Base-by-base conservation (phyloP, 1,140 invertebrate species). In the Helicorthomorpha holstii region DNA sequence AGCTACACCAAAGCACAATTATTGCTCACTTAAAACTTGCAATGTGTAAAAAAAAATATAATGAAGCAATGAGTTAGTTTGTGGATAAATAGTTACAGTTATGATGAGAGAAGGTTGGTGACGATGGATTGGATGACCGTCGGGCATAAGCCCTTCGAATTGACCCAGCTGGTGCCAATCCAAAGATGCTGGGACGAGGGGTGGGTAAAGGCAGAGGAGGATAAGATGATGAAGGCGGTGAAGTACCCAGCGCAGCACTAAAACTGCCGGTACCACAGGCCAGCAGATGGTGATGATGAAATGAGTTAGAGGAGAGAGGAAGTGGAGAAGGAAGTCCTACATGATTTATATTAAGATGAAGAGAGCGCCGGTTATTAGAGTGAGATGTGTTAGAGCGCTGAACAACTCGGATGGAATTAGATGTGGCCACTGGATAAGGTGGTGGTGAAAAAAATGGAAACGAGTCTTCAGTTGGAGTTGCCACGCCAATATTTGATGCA, bases 51-150 rank as follows among this genome's bases (percentile, higher is more conserved):
- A n/a, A n/a, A n/a, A n/a, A n/a, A n/a, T n/a, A n/a, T n/a, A n/a
- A n/a, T n/a, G n/a, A n/a, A n/a, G n/a, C n/a, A n/a, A n/a, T n/a
- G n/a, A n/a, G n/a, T n/a, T n/a, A n/a, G n/a, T n/a, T n/a, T n/a
- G n/a, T n/a, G n/a, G n/a, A n/a, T n/a, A n/a, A n/a, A n/a, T n/a
- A n/a, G n/a, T 82, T 85, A 86, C 83, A 86, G 71, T 82, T 83
- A 60, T 85, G 82, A 70, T 87, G 82, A 53, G 82, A 84, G 42
- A 74, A 74, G 56, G 76, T 75, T 34, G 81, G 82, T n/a, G 78
- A 78, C 54, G 75, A 79, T 80, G 59, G 81, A 58, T 80, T 73
- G 22, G 78, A 83, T 49, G 76, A 73, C 26, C 78, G 69, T 41
- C 78, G 75, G 38, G 76, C 75, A 51, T 70, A 51, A 55, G 54